These are phyloP conservation scores for Eulithis testata DNA, from an alignment of 2,888 invertebrate genomes.

Conservation along the genomic window DNA sequence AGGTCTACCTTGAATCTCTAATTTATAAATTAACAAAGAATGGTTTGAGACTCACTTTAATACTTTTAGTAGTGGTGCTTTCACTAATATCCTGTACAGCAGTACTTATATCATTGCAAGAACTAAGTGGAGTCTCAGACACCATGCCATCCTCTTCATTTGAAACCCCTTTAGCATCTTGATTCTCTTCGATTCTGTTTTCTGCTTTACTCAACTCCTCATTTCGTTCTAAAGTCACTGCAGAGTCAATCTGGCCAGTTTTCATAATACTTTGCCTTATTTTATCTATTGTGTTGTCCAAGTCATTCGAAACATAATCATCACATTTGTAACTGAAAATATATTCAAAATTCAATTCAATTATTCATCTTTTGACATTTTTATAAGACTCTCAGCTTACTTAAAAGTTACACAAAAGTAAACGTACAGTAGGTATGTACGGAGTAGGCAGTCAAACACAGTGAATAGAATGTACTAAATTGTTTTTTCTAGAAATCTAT, in stretches of 20 bases:
- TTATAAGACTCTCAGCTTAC: too few species aligned
- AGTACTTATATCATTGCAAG: slow-evolving; percentile 52
- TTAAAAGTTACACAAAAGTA: too few species aligned
- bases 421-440: too few species aligned
- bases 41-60: slow-evolving; percentile 55
- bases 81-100: slow-evolving; percentile 56
- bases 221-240: slow-evolving; percentile 51
- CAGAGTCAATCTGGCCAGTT: slow-evolving; percentile 51
- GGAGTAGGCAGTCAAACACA: too few species aligned
- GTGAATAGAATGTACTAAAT: too few species aligned
- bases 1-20: too few species aligned
- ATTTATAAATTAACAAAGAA: too few species aligned
- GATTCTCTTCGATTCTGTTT: slow-evolving; percentile 47
- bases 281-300: slow-evolving; percentile 83
- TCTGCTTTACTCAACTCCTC: slow-evolving; percentile 38
- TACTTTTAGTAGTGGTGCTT: slow-evolving; percentile 59
- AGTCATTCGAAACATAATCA: slow-evolving; percentile 91
- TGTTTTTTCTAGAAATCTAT: too few species aligned
- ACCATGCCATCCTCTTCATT: slow-evolving; percentile 48
- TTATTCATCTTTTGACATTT: too few species aligned
- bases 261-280: slow-evolving; percentile 81
- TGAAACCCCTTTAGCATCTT: slow-evolving; percentile 48
- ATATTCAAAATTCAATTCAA: neutral
- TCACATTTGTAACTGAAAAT: slow-evolving; percentile 90
- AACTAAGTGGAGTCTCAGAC: slow-evolving; percentile 47